A percentile compares a stretch with the other conserved stretches of the same genome.
These are phyloP conservation scores for Mesocricetus auratus DNA, from an alignment of 2,113 vertebrate species.

Conservation along the genomic window DNA sequence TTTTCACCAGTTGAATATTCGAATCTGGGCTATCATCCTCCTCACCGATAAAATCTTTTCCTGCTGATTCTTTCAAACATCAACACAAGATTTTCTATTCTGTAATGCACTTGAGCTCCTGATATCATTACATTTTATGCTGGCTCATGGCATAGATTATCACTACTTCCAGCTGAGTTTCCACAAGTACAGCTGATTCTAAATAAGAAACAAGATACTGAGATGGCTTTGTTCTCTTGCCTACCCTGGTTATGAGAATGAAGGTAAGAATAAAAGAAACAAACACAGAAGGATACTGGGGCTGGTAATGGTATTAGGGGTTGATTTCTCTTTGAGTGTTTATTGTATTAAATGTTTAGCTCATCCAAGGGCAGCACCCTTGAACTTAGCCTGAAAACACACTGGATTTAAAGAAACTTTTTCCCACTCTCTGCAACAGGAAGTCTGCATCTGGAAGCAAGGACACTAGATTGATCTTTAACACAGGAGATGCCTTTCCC, in stretches of 20 bases:
- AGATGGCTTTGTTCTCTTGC: slow-evolving; percentile 42
- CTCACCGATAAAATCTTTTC: slow-evolving; percentile 37
- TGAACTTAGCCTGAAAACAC: not conserved
- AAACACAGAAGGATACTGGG: not conserved
- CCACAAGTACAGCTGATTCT: slow-evolving; percentile 36
- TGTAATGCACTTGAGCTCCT: not conserved
- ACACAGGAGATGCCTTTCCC: not conserved
- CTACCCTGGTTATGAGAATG: slow-evolving; percentile 64
- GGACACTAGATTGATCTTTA: slow-evolving; percentile 33
- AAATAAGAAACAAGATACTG: slow-evolving; percentile 28
- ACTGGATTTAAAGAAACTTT: slow-evolving; percentile 23
- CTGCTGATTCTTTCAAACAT: slow-evolving; percentile 31
- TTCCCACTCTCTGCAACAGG: not conserved
- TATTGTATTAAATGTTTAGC: slow-evolving; percentile 58
- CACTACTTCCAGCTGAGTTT: slow-evolving; percentile 48
- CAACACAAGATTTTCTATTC: slow-evolving; percentile 50
- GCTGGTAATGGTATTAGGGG: slow-evolving; percentile 60
- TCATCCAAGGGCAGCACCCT: slow-evolving; percentile 33
- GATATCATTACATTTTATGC: slow-evolving; percentile 55
- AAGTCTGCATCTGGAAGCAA: slow-evolving; percentile 57
- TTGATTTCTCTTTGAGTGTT: slow-evolving; percentile 48
- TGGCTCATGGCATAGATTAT: slow-evolving; percentile 62
- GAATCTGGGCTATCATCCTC: slow-evolving; percentile 5
- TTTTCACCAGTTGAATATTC: slow-evolving; percentile 46
- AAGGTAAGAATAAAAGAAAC: slow-evolving; percentile 65